These are phyloP conservation scores for Upupa epops DNA, from an alignment of 2,113 vertebrate genomes.

Conservation along the genomic window DNA sequence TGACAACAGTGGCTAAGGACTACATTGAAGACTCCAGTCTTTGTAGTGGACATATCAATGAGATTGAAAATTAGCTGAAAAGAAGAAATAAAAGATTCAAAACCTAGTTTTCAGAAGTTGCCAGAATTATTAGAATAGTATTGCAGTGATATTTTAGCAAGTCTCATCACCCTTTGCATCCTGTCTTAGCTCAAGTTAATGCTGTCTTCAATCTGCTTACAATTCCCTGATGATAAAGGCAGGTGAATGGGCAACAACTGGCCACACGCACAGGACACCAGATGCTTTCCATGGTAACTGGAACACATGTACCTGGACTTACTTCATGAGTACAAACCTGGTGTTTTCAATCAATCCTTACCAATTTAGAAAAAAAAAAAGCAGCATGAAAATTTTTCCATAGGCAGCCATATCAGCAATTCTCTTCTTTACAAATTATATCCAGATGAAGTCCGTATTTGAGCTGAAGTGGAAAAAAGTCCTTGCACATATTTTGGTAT, in stretches of 20 bases:
- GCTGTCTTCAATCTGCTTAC: background rate
- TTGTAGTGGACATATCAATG: conserved; percentile 86
- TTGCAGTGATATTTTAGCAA: background rate
- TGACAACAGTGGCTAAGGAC: conserved; percentile 86
- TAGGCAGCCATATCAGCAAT: background rate
- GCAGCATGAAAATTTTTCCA: background rate
- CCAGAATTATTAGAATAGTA: background rate
- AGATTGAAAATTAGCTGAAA: conserved; percentile 83
- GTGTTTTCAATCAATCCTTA: background rate
- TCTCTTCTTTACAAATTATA: background rate
- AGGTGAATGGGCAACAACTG: background rate
- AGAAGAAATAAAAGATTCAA: background rate
- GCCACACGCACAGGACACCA: background rate
- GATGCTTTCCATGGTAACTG: background rate
- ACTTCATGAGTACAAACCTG: background rate
- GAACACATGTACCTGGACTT: background rate
- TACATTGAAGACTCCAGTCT: conserved; percentile 87
- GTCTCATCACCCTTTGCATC: background rate
- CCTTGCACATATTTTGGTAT: background rate
- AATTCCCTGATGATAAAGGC: background rate
- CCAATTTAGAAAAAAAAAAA: background rate
- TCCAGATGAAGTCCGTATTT: background rate
- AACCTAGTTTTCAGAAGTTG: background rate
- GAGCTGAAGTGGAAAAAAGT: background rate
- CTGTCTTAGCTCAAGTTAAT: background rate